Conservation (phyloP, 2,797 vertebrate species). For the Etheostoma nigrum region DNA sequence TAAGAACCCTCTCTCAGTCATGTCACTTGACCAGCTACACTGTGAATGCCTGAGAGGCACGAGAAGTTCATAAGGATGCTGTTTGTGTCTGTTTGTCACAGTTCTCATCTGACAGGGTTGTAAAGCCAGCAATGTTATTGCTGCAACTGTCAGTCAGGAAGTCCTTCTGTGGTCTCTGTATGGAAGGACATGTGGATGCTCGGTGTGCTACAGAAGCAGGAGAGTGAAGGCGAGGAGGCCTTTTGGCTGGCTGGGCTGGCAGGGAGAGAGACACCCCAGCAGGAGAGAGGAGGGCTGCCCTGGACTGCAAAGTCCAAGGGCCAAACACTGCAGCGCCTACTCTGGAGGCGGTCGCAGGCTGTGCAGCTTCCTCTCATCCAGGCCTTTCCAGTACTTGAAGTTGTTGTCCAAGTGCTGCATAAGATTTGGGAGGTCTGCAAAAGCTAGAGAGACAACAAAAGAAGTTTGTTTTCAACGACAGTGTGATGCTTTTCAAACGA, state of each 20-base stretch:
- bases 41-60: constrained; percentile 71
- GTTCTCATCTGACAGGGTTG: constrained; percentile 57
- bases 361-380: constrained; percentile 92
- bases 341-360: constrained; percentile 92
- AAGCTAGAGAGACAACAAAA: constrained; percentile 83
- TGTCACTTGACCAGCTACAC: constrained; percentile 71
- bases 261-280: constrained; percentile 76
- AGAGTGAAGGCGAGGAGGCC: constrained; percentile 75
- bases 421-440: constrained; percentile 95
- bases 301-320: constrained; percentile 51
- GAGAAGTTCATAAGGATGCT: constrained; percentile 70
- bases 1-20: constrained; percentile 68
- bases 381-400: constrained; percentile 98
- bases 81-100: constrained; percentile 63
- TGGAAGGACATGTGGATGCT: constrained; percentile 71
- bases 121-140: constrained; percentile 44
- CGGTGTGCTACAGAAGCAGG: constrained; percentile 77
- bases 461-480: neutral
- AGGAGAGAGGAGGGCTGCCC: constrained; percentile 59
- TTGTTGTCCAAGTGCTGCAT: constrained; percentile 98
- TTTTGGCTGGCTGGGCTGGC: constrained; percentile 79
- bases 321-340: constrained; percentile 72
- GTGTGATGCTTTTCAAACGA: neutral
- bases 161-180: constrained; percentile 70
- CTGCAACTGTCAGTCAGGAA: constrained; percentile 56